Base-by-base conservation (phyloP, 2,113 vertebrate genomes). In the Bos javanicus region DNA sequence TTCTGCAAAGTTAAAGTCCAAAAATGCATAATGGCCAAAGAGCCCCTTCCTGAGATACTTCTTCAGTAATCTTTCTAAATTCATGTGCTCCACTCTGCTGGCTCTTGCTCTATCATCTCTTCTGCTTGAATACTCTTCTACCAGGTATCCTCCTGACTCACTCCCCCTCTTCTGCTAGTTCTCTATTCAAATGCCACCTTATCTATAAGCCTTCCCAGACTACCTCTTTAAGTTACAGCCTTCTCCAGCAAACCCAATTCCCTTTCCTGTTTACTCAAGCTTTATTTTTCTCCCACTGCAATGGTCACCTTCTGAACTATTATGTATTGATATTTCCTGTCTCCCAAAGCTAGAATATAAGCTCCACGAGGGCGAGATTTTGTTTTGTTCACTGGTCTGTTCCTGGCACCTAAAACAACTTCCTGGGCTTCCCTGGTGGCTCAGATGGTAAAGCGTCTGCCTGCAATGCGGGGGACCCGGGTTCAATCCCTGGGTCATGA, bases 311-410 rank as follows among this genome's bases (percentile, higher is more conserved):
- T 54, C 25, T 87, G 33, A 82, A 36, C 78, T 81, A 80, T 36
- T 46, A 19, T 43, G 30, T 4, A 56, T 67, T 67, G 67, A 11
- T 71, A 39, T 23, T 71, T 96, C 16, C 39, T 54, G 15, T 80
- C 43, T 81, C 26, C 5, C 21, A 30, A 54, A 59, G 64, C 21
- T 36, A 81, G 81, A 87, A 96, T 52, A 90, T 59, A 87, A 91
- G 8, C 36, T 64, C 48, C 28, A 43, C 1, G 26, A 89, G 25
- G 25, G 36, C 15, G 64, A 39, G 30, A 43, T 71, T 80, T 39
- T 67, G 25, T 33, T 90, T 90, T 93, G 62, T 76, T 94, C 48
- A 59, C 25, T 90, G 50, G 25, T 80, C 28, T 46, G 25, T 60
- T 87, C 21, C 23, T 76, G n/a, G 67, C 23, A 14, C 39, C 71